phyloP scores from a whole-genome alignment of 2,113 vertebrate species.

The Oreamnos americanus region DNA sequence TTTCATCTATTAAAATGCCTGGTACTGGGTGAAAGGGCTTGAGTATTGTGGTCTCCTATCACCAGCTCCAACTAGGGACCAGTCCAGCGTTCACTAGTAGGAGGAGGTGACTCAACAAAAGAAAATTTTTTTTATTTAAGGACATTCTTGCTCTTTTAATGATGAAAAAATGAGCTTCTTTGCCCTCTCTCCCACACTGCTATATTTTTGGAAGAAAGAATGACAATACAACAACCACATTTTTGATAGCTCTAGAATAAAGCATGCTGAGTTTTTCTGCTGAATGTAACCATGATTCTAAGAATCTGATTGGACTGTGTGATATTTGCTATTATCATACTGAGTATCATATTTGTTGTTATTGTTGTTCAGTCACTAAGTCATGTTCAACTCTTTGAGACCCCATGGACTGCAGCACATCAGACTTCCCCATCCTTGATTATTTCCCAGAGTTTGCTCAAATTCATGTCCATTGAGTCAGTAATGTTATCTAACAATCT shows the following conservation, averaged over 20 bases:
- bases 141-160: slow-evolving; percentile 8
- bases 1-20: neutral
- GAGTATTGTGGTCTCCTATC: neutral
- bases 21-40: neutral
- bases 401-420: neutral
- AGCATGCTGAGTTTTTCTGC: neutral
- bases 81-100: neutral
- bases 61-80: neutral
- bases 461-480: neutral
- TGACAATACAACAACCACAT: neutral
- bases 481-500: neutral
- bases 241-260: slow-evolving; percentile 16
- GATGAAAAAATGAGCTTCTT: neutral
- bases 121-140: slow-evolving; percentile 13
- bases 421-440: neutral
- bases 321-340: neutral
- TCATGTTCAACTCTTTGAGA: neutral
- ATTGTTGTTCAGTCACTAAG: neutral
- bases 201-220: slow-evolving; percentile 60
- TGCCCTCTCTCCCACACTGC: neutral
- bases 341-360: neutral
- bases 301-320: slow-evolving; percentile 20
- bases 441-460: neutral
- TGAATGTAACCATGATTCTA: neutral
- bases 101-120: neutral